Percentiles rank a stretch among this genome's conserved stretches.
Conservation (phyloP, 2,888 invertebrate species). For the Lithophane ornitopus region DNA sequence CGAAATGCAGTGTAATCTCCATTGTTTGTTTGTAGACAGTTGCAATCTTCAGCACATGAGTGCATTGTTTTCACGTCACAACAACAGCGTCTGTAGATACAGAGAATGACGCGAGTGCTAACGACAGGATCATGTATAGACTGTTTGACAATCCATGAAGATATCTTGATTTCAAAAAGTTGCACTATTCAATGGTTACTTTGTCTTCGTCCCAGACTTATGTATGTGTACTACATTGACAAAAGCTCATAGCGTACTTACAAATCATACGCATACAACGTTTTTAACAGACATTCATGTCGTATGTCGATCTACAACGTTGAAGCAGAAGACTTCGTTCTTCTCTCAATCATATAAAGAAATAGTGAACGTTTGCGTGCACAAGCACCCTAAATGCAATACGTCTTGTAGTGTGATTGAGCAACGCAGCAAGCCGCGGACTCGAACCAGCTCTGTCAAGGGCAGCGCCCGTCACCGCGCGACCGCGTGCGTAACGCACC, state of each 20-base stretch:
- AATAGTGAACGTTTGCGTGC: neutral
- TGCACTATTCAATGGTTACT: neutral
- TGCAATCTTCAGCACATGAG: constrained; percentile 33
- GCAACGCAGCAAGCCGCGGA: constrained; percentile 57
- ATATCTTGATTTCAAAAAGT: constrained; percentile 12
- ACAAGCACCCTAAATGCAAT: constrained; percentile 20
- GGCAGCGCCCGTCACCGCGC: constrained; percentile 84
- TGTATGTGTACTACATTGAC: neutral
- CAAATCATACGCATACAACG: neutral
- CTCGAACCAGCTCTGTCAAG: constrained; percentile 85
- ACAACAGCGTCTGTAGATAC: constrained; percentile 23
- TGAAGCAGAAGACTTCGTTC: neutral
- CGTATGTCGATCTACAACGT: neutral
- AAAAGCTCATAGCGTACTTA: neutral
- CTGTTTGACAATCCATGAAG: constrained; percentile 8
- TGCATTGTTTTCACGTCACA: constrained; percentile 37
- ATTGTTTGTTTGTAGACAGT: constrained; percentile 47
- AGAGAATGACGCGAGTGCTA: constrained; percentile 16
- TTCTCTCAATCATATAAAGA: neutral
- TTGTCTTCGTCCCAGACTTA: neutral
- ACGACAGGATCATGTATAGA: constrained; percentile 10
- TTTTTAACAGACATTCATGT: neutral
- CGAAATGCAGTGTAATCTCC: constrained; percentile 43
- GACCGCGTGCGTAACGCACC: constrained; percentile 72
- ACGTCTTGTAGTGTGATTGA: constrained; percentile 52